These are phyloP conservation scores for Paracentrotus lividus DNA, from an alignment of 53 echinoderm and acorn worm species.

Conservation along the genomic window DNA sequence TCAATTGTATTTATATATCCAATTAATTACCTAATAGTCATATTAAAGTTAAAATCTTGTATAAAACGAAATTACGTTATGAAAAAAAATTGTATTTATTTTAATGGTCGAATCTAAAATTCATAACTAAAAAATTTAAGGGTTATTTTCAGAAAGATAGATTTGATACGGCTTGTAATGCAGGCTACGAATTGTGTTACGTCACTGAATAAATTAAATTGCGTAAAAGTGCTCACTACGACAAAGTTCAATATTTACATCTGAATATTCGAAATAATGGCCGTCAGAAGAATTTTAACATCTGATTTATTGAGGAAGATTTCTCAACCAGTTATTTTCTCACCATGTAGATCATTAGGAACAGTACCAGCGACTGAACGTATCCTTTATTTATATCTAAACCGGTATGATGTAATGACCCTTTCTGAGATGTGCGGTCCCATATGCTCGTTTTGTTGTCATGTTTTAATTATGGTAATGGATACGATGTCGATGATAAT, in stretches of 20 bases:
- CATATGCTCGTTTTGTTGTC: background rate
- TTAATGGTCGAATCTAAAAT: background rate
- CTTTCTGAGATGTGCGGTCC: background rate
- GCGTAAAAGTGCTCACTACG: background rate
- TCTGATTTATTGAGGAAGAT: conserved; percentile 44
- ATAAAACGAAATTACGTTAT: no score
- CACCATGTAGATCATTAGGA: conserved; percentile 41
- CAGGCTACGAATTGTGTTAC: background rate
- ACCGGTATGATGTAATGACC: background rate
- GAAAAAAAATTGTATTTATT: no score
- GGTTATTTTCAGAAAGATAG: background rate
- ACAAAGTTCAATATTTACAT: background rate
- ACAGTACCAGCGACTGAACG: conserved; percentile 26
- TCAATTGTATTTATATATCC: background rate
- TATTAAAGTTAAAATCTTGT: background rate
- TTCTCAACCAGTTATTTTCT: background rate
- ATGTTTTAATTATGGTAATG: no score
- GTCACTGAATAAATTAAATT: background rate
- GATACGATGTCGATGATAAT: no score
- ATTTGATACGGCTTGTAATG: background rate
- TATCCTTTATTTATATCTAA: conserved; percentile 28
- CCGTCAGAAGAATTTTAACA: conserved; percentile 30
- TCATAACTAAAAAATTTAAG: background rate
- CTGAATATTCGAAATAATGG: background rate
- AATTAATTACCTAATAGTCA: background rate